phyloP scores from a whole-genome alignment of 2,797 vertebrate genomes.

The Phaenicophaeus curvirostris region DNA sequence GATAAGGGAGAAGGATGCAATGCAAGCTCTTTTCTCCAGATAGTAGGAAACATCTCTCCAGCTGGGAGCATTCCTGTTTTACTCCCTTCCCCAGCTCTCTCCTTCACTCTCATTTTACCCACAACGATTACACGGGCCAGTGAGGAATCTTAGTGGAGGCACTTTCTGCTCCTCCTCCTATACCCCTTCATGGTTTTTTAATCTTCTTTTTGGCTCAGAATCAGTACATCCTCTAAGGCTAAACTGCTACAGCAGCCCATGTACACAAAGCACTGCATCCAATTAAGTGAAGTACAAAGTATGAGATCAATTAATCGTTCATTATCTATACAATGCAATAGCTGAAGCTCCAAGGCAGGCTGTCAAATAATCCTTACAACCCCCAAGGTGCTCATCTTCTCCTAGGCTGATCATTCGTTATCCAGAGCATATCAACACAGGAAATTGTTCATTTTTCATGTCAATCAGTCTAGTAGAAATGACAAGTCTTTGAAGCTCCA shows the following conservation, averaged over 20 bases:
- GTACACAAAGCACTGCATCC: conserved; percentile 34
- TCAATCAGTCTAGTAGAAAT: conserved; percentile 7
- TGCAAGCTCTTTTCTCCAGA: not conserved
- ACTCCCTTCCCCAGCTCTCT: not conserved
- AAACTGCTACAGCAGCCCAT: not conserved
- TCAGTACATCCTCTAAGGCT: not conserved
- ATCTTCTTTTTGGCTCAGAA: not conserved
- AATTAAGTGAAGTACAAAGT: conserved; percentile 65
- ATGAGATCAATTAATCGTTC: conserved; percentile 63
- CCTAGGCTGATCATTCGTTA: conserved; percentile 52
- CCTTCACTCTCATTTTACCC: not conserved
- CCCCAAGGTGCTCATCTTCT: conserved; percentile 44
- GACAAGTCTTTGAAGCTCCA: not conserved
- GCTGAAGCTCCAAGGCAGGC: conserved; percentile 17
- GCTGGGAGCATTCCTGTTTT: not conserved
- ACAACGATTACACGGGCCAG: not conserved
- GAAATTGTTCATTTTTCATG: conserved; percentile 32
- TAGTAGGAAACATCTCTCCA: not conserved
- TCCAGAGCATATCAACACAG: not conserved
- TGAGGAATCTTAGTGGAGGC: not conserved
- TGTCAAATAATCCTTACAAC: conserved; percentile 52
- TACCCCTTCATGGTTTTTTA: not conserved
- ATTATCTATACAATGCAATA: conserved; percentile 43
- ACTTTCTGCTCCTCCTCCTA: not conserved
- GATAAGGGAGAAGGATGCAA: not conserved